Evolutionary conservation across 2,113 vertebrate species (phyloP).

Genomic region (Trematocara macrostoma): DNA sequence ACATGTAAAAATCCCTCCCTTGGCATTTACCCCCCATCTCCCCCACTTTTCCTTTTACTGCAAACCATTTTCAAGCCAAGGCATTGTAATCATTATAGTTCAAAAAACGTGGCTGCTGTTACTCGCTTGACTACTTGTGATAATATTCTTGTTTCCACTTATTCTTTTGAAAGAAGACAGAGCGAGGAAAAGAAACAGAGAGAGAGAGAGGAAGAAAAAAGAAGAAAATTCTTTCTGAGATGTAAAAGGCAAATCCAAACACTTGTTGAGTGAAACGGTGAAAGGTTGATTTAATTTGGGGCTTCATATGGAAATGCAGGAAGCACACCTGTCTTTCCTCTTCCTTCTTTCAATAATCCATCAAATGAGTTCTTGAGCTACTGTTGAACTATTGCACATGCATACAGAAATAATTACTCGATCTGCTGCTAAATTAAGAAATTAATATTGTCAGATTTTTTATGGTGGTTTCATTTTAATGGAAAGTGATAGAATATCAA

Average conservation of each 20-base stretch:
- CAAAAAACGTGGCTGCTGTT: constrained; percentile 49
- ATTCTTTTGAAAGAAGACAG: constrained; percentile 31
- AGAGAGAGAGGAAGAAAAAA: not conserved
- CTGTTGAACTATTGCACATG: not conserved
- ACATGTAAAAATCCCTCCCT: not conserved
- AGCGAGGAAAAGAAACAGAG: not conserved
- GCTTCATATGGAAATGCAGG: constrained; percentile 12
- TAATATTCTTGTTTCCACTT: constrained; percentile 38
- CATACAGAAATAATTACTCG: not conserved
- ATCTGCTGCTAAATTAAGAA: not conserved
- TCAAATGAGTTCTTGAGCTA: constrained; percentile 8
- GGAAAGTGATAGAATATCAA: not conserved
- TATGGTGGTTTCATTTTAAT: not conserved
- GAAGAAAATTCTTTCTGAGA: constrained; percentile 8
- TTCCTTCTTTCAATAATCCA: not conserved
- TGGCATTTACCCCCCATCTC: not conserved
- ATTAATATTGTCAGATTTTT: not conserved
- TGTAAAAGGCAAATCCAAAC: constrained; percentile 15
- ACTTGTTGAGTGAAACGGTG: constrained; percentile 11
- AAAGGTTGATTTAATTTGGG: constrained; percentile 28
- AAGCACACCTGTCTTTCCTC: constrained; percentile 22
- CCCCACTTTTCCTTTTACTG: not conserved
- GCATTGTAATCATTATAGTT: constrained; percentile 58
- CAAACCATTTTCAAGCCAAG: constrained; percentile 62
- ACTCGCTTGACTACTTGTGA: constrained; percentile 17